These are phyloP conservation scores for Rhinolophus ferrumequinum DNA, from an alignment of 2,113 vertebrate genomes.

Conservation along the genomic window DNA sequence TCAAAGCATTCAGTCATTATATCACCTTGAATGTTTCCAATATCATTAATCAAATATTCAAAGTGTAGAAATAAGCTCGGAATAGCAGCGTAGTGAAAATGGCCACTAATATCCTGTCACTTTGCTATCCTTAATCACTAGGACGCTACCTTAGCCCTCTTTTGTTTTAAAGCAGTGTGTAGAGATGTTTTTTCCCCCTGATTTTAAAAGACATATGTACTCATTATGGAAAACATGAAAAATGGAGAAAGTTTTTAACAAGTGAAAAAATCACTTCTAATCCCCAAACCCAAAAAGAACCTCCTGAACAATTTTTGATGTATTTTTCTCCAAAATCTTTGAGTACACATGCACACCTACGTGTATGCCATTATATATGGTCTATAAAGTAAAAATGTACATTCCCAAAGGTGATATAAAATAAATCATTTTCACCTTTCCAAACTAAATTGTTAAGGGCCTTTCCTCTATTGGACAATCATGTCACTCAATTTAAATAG, in stretches of 20 bases:
- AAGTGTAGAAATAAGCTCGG: not conserved
- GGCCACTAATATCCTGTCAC: too few species aligned
- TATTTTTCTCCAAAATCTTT: not conserved
- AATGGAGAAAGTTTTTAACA: not conserved
- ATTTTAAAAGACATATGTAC: not conserved
- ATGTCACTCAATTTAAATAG: conserved; percentile 28
- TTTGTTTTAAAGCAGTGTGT: not conserved
- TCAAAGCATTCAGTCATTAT: not conserved
- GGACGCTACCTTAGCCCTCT: not conserved
- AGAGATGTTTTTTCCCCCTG: not conserved
- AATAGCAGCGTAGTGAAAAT: not conserved
- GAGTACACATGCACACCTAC: not conserved
- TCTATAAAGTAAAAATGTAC: not conserved
- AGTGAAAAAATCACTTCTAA: not conserved
- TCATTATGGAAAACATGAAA: not conserved
- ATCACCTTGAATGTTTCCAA: not conserved
- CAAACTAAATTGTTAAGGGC: not conserved
- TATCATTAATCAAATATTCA: not conserved
- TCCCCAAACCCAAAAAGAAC: not conserved
- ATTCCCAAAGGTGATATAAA: not conserved
- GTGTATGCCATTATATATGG: not conserved
- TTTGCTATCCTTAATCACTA: not conserved
- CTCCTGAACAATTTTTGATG: not conserved
- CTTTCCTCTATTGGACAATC: conserved; percentile 10
- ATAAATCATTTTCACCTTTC: conserved; percentile 23